Evolutionary conservation across 2,797 vertebrate genomes (phyloP), one percentile per base, ranked within the genome.

Genomic region (Sciaenops ocellatus): DNA sequence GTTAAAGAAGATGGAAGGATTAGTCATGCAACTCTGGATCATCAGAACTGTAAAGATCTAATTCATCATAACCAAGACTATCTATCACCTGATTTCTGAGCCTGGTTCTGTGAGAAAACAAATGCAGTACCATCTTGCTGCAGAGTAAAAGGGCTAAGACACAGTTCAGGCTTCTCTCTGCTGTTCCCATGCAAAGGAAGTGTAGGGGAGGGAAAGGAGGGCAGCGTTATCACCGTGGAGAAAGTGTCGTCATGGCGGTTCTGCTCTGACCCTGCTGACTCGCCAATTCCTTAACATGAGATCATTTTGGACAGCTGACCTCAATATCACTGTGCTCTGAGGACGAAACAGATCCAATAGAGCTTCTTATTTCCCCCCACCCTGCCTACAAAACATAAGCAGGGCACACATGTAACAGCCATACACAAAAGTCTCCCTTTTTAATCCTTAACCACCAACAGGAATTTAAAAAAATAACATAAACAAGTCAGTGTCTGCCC

Each of bases 231-330:
- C 90, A 82, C 88, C 65, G 85, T 87, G 88, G 87, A 93, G 93
- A 95, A 93, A 94, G 92, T 95, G 94, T 95, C 88, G 86, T 94
- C 94, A 95, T 90, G 81, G 92, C 90, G 89, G 91, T 95, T 95
- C 92, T 94, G 83, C 88, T 84, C 84, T 93, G 91, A 93, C 93
- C 92, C 93, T 95, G 94, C 94, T 95, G 95, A 96, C 94, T 94
- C 72, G 92, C 87, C 82, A 87, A 94, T 94, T 95, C 92, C 92
- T 94, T 93, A 91, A 95, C 93, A 92, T 94, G 92, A 96, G 93
- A 96, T 96, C 95, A 94, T 93, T 93, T 94, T 91, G 92, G 95
- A 95, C 95, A 95, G 95, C 94, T 95, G 95, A 96, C 95, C 95
- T 95, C 90, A 87, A 96, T 96, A 94, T 95, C 87, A 88, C 86